Conservation (phyloP, 2,797 vertebrate species). For the Avahi laniger region DNA sequence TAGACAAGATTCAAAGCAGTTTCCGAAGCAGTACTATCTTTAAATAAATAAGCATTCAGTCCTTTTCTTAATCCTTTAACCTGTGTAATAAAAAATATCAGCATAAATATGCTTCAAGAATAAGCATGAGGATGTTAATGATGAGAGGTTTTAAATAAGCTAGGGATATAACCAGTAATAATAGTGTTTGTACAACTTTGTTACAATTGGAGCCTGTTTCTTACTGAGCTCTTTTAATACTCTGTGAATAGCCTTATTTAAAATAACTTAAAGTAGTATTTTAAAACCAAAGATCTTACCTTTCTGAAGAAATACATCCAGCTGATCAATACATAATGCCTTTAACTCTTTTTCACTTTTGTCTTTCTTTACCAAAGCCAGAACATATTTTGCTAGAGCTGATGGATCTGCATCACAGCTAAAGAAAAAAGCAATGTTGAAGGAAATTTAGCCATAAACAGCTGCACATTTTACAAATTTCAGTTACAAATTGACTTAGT, state of each 20-base stretch:
- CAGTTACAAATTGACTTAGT: slow-evolving; percentile 25
- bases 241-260: background rate
- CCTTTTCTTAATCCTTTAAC: slow-evolving; percentile 16
- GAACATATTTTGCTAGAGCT: slow-evolving; percentile 98
- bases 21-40: slow-evolving; percentile 16
- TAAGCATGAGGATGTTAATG: background rate
- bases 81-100: slow-evolving; percentile 6
- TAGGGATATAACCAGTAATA: slow-evolving; percentile 15
- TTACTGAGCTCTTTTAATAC: slow-evolving; percentile 41
- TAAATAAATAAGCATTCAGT: slow-evolving; percentile 13
- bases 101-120: slow-evolving; percentile 4
- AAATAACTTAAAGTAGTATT: slow-evolving; percentile 44
- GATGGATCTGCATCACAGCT: slow-evolving; percentile 99
- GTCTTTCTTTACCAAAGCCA: slow-evolving; percentile 99
- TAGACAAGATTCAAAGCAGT: slow-evolving; percentile 23
- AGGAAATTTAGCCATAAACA: slow-evolving; percentile 43
- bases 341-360: slow-evolving; percentile 98
- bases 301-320: slow-evolving; percentile 99
- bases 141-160: slow-evolving; percentile 14
- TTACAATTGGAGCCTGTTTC: background rate
- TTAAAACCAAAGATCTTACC: slow-evolving; percentile 84
- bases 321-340: slow-evolving; percentile 97
- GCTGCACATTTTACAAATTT: background rate
- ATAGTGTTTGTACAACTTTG: background rate
- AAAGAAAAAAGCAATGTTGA: slow-evolving; percentile 58